phyloP scores from a whole-genome alignment of 2,797 vertebrate genomes.

The Rhynchonycteris naso region DNA sequence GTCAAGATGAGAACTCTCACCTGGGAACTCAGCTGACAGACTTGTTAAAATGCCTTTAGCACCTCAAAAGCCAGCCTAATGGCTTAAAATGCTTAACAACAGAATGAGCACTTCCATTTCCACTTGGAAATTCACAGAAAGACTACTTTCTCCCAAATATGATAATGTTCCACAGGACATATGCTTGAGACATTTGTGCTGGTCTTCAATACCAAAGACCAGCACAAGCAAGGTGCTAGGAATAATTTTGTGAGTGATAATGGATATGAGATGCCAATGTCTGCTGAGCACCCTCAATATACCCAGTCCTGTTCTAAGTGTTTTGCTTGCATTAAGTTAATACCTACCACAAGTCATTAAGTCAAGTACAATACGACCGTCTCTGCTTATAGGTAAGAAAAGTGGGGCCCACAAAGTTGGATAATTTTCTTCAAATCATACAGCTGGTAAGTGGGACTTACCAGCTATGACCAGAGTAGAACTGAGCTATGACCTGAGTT shows the following conservation, averaged over 20 bases:
- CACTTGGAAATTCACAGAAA: not conserved
- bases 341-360: not conserved
- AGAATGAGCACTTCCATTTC: not conserved
- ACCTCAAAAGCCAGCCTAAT: not conserved
- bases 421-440: not conserved
- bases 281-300: not conserved
- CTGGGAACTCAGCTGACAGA: not conserved
- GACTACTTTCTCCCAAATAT: not conserved
- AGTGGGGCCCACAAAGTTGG: not conserved
- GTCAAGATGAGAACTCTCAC: not conserved
- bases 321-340: not conserved
- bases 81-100: not conserved
- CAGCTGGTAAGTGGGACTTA: not conserved
- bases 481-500: not conserved
- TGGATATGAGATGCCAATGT: not conserved
- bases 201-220: not conserved
- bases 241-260: not conserved
- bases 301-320: not conserved
- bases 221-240: not conserved
- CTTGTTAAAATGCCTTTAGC: not conserved
- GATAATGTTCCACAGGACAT: not conserved
- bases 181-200: not conserved
- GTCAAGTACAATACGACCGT: not conserved
- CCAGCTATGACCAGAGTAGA: not conserved
- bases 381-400: constrained; percentile 18